Base-by-base conservation (phyloP, 2,888 invertebrate species). In the Thecophora atra region DNA sequence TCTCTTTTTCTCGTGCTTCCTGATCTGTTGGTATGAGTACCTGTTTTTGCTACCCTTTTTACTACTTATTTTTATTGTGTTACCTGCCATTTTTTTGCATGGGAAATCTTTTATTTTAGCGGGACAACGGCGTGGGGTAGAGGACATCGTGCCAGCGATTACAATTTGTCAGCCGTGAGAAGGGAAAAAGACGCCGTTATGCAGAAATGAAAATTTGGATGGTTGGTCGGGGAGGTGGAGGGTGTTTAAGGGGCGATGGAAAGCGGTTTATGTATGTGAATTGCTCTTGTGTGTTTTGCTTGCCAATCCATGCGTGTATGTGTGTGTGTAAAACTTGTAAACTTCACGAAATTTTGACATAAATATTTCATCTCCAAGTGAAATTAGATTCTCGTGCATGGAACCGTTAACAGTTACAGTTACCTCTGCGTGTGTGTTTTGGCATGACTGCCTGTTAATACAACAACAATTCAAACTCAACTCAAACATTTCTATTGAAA, bases 341-440 rank as follows among this genome's bases (percentile, higher is more conserved):
- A 56, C 63, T 73, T 68, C 67, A 71, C 60, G 62, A 69, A 74
- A 72, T 74, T 72, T 74, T 71, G 72, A 75, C 75, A 74, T 76
- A 77, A 78, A 76, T 75, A 75, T 75, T 76, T 76, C 74, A 75
- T 76, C 72, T 74, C 72, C 72, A 51, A 74, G 73, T 75, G 72
- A 77, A 75, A 77, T 78, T 74, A 76, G 77, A 78, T 75, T 75
- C 74, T 75, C 74, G 75, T 74, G 76, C 75, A 73, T 62, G 65
- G 72, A 73, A 66, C 73, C 73, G 76, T 76, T 76, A 75, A 75
- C 72, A 75, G 74, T 73, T 72, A 72, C 73, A 30, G 60, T 67
- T 67, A 54, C 21, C 60, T 42, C 13, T 15, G 28, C 24, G 58
- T 37, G 5, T 21, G 28, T 28, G 52, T 28, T 5, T 66, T 26